Evolutionary conservation across 2,797 vertebrate species (phyloP).

Genomic region (Salarias fasciatus): DNA sequence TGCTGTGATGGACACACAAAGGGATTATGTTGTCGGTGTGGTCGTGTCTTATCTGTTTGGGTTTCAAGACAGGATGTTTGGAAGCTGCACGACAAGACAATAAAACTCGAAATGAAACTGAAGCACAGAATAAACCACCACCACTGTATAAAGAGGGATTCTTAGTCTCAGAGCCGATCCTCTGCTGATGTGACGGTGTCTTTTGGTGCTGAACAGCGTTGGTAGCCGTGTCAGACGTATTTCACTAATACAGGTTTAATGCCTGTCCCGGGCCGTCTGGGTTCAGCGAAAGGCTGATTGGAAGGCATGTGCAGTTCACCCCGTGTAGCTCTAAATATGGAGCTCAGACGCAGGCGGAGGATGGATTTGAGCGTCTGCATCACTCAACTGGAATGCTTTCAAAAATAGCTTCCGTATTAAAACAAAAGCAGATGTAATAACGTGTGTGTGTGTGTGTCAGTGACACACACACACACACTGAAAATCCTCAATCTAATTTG

Average conservation of each 20-base stretch:
- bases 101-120: too few species aligned
- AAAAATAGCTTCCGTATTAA: constrained; percentile 86
- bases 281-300: constrained; percentile 68
- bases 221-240: neutral
- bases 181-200: neutral
- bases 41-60: too few species aligned
- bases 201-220: neutral
- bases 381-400: constrained; percentile 85
- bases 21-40: too few species aligned
- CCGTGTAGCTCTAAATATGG: constrained; percentile 85
- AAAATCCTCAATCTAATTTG: neutral
- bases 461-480: neutral
- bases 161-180: neutral
- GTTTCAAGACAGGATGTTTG: too few species aligned
- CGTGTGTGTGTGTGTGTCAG: constrained; percentile 32
- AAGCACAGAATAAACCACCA: too few species aligned
- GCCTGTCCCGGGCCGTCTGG: constrained; percentile 45
- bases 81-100: too few species aligned
- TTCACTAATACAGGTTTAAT: constrained; percentile 12
- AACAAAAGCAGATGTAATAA: constrained; percentile 80
- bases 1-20: too few species aligned
- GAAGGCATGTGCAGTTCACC: constrained; percentile 75
- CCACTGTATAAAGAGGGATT: too few species aligned
- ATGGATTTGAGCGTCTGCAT: constrained; percentile 79
- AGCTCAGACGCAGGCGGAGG: constrained; percentile 72